Evolutionary conservation across 1,140 invertebrate genomes (phyloP), one percentile per base, ranked within the genome.

Genomic region (Nephotettix cincticeps): DNA sequence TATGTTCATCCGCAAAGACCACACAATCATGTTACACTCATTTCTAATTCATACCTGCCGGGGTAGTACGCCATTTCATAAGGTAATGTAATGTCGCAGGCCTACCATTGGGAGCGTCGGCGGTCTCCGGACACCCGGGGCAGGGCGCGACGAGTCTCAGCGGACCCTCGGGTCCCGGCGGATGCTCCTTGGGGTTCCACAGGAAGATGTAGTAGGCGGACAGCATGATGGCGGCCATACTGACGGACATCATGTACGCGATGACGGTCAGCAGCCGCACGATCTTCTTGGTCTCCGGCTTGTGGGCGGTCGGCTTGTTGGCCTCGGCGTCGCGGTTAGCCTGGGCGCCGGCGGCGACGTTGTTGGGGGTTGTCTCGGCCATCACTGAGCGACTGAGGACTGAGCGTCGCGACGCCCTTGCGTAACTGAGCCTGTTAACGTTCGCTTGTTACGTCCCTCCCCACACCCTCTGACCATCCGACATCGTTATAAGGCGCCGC

Each of bases 181-280:
- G 21, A 14, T 68, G 70, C 3, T 9, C 54, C 56, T 67, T 72
- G 0, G 93, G 91, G 75, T 93, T 86, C 93, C 93, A 95, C 23
- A 94, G 83, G 76, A 93, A 91, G 66, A 93, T 85, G 78, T 95
- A 95, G 81, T 95, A 95, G 2, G 92, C 84, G 14, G 92, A 93
- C 13, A 95, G 80, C 0, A 92, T 83, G 65, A 94, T 89, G 1
- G 91, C 93, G 1, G 90, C 91, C 75, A 91, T 84, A 17, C 91
- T 93, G 11, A 94, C 92, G 9, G 89, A 90, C 51, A 92, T 83
- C 67, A 93, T 86, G 78, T 94, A 94, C 0, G 90, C 91, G 71
- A 92, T 80, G 1, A 94, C 93, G 0, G 92, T 94, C 2, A 93
- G 79, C 11, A 93, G 83, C 9, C 92, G 84, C 36, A 94, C 80